Evolutionary conservation across 2,888 invertebrate genomes (phyloP).

Genomic region (Hypomecis atomaria): DNA sequence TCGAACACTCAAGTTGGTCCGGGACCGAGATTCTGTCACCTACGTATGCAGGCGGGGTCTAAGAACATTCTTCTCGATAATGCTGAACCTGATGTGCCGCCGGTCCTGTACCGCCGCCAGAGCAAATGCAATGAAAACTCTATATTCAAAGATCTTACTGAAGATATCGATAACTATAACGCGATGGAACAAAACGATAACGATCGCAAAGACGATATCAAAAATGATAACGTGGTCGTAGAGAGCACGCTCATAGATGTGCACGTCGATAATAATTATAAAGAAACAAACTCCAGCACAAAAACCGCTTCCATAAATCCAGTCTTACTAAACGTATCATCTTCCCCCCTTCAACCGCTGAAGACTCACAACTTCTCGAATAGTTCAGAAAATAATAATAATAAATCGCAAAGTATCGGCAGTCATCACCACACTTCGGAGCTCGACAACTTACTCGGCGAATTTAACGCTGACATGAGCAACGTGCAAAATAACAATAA

Average conservation of each 20-base stretch:
- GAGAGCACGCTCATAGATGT: conserved; percentile 79
- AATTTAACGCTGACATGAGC: conserved; percentile 62
- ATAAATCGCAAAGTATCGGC: conserved; percentile 67
- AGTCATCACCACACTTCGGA: conserved; percentile 70
- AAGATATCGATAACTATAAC: conserved; percentile 72
- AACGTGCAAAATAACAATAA: conserved; percentile 65
- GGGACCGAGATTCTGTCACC: conserved; percentile 90
- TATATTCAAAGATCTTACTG: conserved; percentile 75
- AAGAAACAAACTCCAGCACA: conserved; percentile 61
- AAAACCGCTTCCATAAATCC: conserved; percentile 73
- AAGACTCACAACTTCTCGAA: conserved; percentile 78
- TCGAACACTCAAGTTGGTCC: conserved; percentile 80
- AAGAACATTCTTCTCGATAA: conserved; percentile 93
- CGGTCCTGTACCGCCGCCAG: conserved; percentile 89
- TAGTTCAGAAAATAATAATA: conserved; percentile 74
- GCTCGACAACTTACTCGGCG: conserved; percentile 72
- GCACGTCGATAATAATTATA: conserved; percentile 74
- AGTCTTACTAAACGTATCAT: conserved; percentile 75
- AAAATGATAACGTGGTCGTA: conserved; percentile 70
- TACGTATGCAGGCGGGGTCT: conserved; percentile 90
- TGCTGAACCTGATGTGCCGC: conserved; percentile 88
- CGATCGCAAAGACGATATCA: conserved; percentile 63
- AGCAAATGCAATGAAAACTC: conserved; percentile 78
- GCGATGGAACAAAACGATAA: conserved; percentile 66
- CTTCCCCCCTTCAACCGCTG: conserved; percentile 77